Base-by-base conservation (phyloP, 2,797 vertebrate species). In the Spea hammondii region DNA sequence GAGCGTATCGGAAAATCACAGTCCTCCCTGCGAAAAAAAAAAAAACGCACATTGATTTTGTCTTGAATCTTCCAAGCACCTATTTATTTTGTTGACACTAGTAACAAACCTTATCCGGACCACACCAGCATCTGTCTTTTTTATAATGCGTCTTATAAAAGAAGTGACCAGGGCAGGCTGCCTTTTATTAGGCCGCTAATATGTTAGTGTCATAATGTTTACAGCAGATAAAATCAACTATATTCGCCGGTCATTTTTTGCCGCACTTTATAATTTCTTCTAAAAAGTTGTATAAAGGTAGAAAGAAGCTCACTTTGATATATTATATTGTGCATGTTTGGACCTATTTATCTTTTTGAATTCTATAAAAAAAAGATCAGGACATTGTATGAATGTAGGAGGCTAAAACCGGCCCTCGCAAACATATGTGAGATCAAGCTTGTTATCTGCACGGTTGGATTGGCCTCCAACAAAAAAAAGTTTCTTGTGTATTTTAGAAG, bases 81-180 rank as follows among this genome's bases (percentile, higher is more conserved):
- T 74, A 78, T 82, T 77, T 82, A 55, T 82, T 74, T 82, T 82
- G 65, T 73, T 82, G 80, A 82, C 80, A 82, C 73, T 54, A 65
- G 80, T 82, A 73, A 82, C 80, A 82, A 74, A 73, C 80, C 75
- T 77, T 76, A 72, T 82, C 50, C 59, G 48, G 70, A 51, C 57
- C 70, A 65, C 75, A 68, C 75, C 64, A 65, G 60, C 75, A 82
- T 82, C 65, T 82, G 75, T 78, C 80, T 82, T 65, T 64, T 66
- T 77, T 68, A 73, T 82, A 70, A 82, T 78, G 50, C 48, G 57
- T 65, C 70, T 69, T 70, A 65, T 74, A 77, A 78, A 57, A 54
- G 12, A 65, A 74, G 70, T 74, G 75, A 72, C 75, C 49, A 60
- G 55, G 75, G 65, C 65, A 74, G 48, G 65, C 55, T 77, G 70